These are phyloP conservation scores for Coenonympha glycerion DNA, from an alignment of 2,888 invertebrate genomes.

Conservation along the genomic window DNA sequence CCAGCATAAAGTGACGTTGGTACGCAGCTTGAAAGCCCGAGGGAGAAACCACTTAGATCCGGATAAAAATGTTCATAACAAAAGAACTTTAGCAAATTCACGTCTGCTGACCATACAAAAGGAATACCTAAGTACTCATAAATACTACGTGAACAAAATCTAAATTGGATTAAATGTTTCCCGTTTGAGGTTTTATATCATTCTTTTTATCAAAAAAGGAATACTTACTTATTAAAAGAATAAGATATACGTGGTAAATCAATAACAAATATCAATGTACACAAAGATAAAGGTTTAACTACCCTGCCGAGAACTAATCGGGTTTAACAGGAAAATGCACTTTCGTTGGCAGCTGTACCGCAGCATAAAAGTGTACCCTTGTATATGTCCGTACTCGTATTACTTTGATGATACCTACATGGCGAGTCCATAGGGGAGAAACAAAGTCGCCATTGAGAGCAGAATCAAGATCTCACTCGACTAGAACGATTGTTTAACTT, in stretches of 20 bases:
- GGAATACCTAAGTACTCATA: background rate
- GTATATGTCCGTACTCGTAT: no score
- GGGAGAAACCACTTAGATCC: background rate
- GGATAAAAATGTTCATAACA: background rate
- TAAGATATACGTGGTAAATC: no score
- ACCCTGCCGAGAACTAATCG: background rate
- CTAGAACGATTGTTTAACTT: no score
- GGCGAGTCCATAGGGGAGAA: no score
- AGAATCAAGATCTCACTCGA: no score
- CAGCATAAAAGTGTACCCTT: no score
- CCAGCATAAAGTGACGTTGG: background rate
- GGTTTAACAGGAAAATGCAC: background rate
- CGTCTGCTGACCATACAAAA: background rate
- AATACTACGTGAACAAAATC: background rate
- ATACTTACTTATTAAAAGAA: no score
- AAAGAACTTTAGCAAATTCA: background rate
- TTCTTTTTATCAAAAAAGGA: no score
- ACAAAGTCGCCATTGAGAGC: no score
- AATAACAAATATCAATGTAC: background rate
- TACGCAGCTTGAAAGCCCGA: background rate
- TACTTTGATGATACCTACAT: no score
- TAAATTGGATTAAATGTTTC: no score
- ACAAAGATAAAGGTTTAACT: background rate
- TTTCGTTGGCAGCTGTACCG: background rate
- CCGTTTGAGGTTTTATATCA: no score